These are phyloP conservation scores for Sebastes alutus DNA, from an alignment of 2,797 vertebrate species.

Conservation along the genomic window DNA sequence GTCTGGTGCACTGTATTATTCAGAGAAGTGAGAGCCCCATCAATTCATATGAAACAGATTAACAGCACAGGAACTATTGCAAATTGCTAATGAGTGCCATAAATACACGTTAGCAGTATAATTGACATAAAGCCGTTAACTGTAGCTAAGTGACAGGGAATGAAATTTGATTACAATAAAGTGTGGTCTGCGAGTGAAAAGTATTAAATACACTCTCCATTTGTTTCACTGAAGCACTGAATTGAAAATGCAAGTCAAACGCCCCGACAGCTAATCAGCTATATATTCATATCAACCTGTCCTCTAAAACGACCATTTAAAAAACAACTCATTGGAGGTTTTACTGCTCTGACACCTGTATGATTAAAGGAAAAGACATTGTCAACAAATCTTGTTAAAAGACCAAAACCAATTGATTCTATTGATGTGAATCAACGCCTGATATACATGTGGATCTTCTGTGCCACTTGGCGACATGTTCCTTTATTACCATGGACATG, in stretches of 20 bases:
- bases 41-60: slow-evolving; percentile 51
- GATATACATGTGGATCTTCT: neutral
- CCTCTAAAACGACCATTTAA: neutral
- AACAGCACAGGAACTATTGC: slow-evolving; percentile 49
- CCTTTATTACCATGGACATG: neutral
- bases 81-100: slow-evolving; percentile 54
- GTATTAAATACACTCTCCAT: slow-evolving; percentile 7
- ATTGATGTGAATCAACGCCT: neutral
- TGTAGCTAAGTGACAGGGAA: slow-evolving; percentile 44
- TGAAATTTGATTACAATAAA: slow-evolving; percentile 51
- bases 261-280: neutral
- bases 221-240: neutral
- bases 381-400: neutral
- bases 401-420: neutral
- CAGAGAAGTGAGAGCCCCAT: slow-evolving; percentile 43
- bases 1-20: slow-evolving; percentile 42
- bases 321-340: neutral
- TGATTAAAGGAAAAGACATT: neutral
- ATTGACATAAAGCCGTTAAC: slow-evolving; percentile 54
- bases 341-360: neutral
- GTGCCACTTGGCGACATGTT: neutral
- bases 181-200: slow-evolving; percentile 11
- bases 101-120: slow-evolving; percentile 49
- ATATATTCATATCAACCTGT: neutral
- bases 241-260: neutral